These are phyloP conservation scores for Oplegnathus fasciatus DNA, from an alignment of 2,113 vertebrate species.

Conservation along the genomic window DNA sequence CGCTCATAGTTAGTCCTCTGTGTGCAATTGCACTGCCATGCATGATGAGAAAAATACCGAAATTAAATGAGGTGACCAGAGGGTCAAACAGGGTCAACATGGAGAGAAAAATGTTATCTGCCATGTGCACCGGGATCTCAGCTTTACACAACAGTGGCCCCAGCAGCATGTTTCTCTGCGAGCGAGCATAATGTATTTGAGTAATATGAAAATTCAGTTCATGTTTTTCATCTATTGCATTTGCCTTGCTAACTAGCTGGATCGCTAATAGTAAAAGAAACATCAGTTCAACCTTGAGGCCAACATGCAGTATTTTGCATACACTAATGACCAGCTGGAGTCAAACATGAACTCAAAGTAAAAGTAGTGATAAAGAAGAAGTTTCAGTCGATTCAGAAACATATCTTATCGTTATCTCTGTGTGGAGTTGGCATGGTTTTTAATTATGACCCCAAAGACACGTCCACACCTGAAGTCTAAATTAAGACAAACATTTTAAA, in stretches of 20 bases:
- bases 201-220: conserved; percentile 5
- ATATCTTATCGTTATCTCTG: conserved; percentile 4
- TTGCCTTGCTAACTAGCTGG: conserved; percentile 50
- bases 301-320: conserved; percentile 33
- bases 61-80: conserved; percentile 48
- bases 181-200: neutral
- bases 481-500: conserved; percentile 20
- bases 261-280: conserved; percentile 26
- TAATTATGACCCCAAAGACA: conserved; percentile 34
- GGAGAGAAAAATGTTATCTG: conserved; percentile 4
- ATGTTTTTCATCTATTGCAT: conserved; percentile 35
- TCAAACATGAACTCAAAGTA: conserved; percentile 34
- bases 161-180: neutral
- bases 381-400: neutral
- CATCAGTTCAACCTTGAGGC: conserved; percentile 51
- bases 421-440: neutral
- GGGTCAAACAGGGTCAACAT: conserved; percentile 45
- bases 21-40: conserved; percentile 57
- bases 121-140: neutral
- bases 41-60: conserved; percentile 60
- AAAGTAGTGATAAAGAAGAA: neutral
- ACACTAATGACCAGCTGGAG: conserved; percentile 62
- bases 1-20: conserved; percentile 56
- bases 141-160: conserved; percentile 11
- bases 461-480: conserved; percentile 31